Conservation (phyloP, 2,888 invertebrate species). For the Achlya flavicornis region DNA sequence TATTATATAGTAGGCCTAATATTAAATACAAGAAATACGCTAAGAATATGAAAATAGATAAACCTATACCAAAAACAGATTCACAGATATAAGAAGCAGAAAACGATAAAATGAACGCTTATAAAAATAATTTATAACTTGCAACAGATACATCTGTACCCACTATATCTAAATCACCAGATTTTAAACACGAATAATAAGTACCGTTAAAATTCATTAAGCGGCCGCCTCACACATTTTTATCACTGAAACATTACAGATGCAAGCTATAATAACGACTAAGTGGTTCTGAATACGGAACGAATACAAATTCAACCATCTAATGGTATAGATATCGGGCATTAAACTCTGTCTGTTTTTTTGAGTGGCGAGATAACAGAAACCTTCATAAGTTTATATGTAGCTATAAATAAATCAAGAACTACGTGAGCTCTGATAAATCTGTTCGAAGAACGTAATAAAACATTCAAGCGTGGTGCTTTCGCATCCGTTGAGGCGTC, state of each 20-base stretch:
- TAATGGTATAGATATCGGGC: slow-evolving; percentile 64
- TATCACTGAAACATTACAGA: slow-evolving; percentile 64
- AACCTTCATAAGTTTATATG: slow-evolving; percentile 54
- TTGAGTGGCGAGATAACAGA: slow-evolving; percentile 67
- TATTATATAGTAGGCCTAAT: not conserved
- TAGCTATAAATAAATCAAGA: slow-evolving; percentile 30
- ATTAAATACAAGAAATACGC: not conserved
- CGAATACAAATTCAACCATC: slow-evolving; percentile 41
- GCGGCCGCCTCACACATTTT: slow-evolving; percentile 58
- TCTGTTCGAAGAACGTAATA: slow-evolving; percentile 54
- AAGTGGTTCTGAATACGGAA: slow-evolving; percentile 59
- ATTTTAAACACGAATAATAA: slow-evolving; percentile 29
- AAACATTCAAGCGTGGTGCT: slow-evolving; percentile 58
- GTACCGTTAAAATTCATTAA: slow-evolving; percentile 47
- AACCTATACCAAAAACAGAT: slow-evolving; percentile 2
- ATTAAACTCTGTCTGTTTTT: slow-evolving; percentile 57
- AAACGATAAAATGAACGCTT: slow-evolving; percentile 24
- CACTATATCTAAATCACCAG: slow-evolving; percentile 28
- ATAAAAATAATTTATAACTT: slow-evolving; percentile 20
- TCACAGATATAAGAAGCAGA: too few relatives aligned
- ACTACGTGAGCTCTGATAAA: slow-evolving; percentile 50
- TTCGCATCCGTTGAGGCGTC: slow-evolving; percentile 54
- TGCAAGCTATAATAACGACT: slow-evolving; percentile 56
- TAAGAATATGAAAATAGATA: too few relatives aligned
- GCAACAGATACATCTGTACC: slow-evolving; percentile 24